These are phyloP conservation scores for Danionella cerebrum DNA, from an alignment of 2,113 vertebrate genomes.

Conservation along the genomic window DNA sequence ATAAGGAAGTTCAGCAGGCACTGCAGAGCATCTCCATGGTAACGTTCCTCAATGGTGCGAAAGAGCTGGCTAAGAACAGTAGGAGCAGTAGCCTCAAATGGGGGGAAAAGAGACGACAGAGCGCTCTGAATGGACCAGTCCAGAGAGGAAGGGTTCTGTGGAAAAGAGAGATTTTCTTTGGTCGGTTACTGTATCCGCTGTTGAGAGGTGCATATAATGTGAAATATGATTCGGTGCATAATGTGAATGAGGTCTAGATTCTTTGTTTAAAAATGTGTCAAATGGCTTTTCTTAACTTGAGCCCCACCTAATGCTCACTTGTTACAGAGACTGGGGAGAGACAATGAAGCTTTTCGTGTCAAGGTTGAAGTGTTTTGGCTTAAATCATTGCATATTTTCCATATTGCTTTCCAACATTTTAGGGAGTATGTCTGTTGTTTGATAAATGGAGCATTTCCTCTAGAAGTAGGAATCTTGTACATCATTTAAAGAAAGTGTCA, in stretches of 20 bases:
- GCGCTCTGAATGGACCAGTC: conserved; percentile 81
- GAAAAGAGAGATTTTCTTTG: not conserved
- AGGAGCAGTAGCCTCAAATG: conserved; percentile 84
- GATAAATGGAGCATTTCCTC: too few species aligned
- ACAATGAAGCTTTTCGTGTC: conserved; percentile 11
- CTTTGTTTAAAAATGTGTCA: not conserved
- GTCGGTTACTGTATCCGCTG: not conserved
- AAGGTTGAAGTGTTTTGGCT: not conserved
- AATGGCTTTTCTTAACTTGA: conserved; percentile 5
- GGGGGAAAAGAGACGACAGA: conserved; percentile 80
- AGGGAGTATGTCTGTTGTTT: not conserved
- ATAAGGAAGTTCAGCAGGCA: conserved; percentile 90
- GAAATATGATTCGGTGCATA: not conserved
- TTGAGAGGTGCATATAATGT: not conserved
- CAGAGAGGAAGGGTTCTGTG: conserved; percentile 75
- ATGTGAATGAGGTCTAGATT: not conserved
- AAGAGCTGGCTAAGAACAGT: conserved; percentile 87
- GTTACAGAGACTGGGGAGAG: not conserved
- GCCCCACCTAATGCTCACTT: not conserved
- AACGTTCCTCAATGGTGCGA: conserved; percentile 80
- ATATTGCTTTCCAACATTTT: conserved; percentile 37
- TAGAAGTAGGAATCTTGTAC: too few species aligned
- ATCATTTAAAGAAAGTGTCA: too few species aligned
- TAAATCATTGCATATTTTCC: conserved; percentile 16
- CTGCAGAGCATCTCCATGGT: conserved; percentile 79